Percentiles rank a stretch among this genome's conserved stretches.
These are phyloP conservation scores for Peromyscus nudipes DNA, from an alignment of 2,797 vertebrate species.

Conservation along the genomic window DNA sequence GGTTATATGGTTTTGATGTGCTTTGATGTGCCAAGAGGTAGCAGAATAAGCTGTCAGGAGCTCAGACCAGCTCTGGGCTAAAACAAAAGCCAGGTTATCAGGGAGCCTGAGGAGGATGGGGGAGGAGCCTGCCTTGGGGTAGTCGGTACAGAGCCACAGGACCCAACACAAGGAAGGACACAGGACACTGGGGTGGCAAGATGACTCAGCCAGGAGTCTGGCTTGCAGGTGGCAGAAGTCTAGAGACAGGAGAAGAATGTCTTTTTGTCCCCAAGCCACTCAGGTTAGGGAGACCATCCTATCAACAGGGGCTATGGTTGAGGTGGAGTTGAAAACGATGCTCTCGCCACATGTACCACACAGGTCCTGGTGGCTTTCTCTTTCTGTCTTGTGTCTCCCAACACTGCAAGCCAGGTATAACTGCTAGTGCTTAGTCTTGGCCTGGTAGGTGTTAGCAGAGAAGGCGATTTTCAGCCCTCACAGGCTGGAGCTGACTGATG, in stretches of 20 bases:
- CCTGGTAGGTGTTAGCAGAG: not conserved
- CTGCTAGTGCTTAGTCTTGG: not conserved
- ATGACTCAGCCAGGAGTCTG: not conserved
- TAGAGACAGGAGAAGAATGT: not conserved
- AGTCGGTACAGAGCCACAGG: not conserved
- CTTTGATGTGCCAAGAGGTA: not conserved
- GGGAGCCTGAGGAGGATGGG: not conserved
- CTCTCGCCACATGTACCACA: not conserved
- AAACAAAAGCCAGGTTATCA: not conserved
- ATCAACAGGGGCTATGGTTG: not conserved
- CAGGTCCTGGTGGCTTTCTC: not conserved
- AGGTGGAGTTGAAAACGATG: too few relatives aligned
- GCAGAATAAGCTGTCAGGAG: not conserved
- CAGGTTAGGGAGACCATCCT: not conserved
- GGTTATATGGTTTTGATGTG: not conserved
- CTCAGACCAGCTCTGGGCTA: not conserved
- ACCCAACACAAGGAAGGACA: not conserved
- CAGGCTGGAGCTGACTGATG: not conserved
- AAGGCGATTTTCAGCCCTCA: not conserved
- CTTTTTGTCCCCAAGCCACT: not conserved
- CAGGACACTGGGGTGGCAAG: not conserved
- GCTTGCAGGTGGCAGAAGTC: not conserved
- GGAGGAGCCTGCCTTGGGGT: too few relatives aligned
- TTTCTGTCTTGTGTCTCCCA: not conserved
- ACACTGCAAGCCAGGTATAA: not conserved